Base-by-base conservation (phyloP, 2,888 invertebrate species). In the Tenthredo scrophulariae region DNA sequence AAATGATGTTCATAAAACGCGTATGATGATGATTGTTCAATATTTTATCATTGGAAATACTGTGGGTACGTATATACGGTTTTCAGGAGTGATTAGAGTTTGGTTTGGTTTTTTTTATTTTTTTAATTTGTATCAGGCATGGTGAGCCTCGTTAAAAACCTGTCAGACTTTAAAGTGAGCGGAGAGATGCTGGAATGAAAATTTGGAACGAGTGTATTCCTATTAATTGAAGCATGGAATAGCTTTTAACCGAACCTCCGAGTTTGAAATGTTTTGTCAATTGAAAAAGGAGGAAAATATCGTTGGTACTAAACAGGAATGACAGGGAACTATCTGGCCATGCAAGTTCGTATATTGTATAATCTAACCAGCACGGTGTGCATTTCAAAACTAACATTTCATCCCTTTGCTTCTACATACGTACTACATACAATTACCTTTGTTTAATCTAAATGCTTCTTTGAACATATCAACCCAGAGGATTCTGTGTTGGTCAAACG, bases 161-260 rank as follows among this genome's bases (percentile, higher is more conserved):
- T 40, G 43, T 77, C 77, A 54, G 54, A 77, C 40, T 50, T 77
- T 54, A n/a, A 26, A 50, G 29, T 50, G 77, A 77, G 33, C 54
- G 62, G 37, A 62, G 22, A 80, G n/a, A 62, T 7, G 15, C 5
- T 40, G 58, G 40, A 40, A 40, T 37, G 37, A 58, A 79, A 58
- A 79, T 62, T 58, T 40, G 62, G 40, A 62, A 62, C 62, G 80
- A 62, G 22, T 40, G 80, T 62, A 80, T 58, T 50, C 29, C 62
- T 58, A 62, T 80, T 80, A 58, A 80, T 80, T 80, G 62, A 62
- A 80, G 80, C 80, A 80, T 58, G 80, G 80, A 80, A 80, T 80
- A 80, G 80, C 80, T 80, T 80, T 80, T n/a, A 80, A 62, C 62
- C 40, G 62, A n/a, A 80, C 6, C 62, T 37, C 37, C 62, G 37